Base-by-base conservation (phyloP, 2,113 vertebrate species). In the Tetraodon nigroviridis region DNA sequence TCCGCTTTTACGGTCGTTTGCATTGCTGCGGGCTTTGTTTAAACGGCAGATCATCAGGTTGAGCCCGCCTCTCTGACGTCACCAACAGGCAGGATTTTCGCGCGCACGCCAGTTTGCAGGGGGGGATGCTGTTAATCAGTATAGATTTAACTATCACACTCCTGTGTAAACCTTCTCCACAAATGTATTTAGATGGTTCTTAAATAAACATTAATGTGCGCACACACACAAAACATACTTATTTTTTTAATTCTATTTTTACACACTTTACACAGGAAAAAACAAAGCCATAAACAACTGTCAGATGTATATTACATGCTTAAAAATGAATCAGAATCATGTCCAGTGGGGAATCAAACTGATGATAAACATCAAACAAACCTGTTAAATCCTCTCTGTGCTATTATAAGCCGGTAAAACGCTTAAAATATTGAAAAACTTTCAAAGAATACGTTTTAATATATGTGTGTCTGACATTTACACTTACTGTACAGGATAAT, bases 11-110 rank as follows among this genome's bases (percentile, higher is more conserved):
- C 1, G 41, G 1, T 10, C 14, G 13, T 17, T 12, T 45, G 5
- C 20, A 6, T 17, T 12, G 19, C 13, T 45, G 7, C 20, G 12
- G 4, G 21, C 18, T 61, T 11, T 18, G 41, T 70, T 82, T 22
- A 73, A 19, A 58, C 37, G 58, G 37, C 49, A 57, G 52, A 42
- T 22, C 51, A 41, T 49, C 19, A 55, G 59, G 16, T 63, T 67
- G 22, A 66, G 7, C 65, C 68, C 61, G 53, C 69, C 71, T 45
- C 29, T n/a, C 7, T 49, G 44, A 79, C 82, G 73, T 83, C 75
- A 83, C 12, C 3, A 37, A 37, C 32, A 46, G 15, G 22, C 50
- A 73, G 14, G 59, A 69, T 82, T 87, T 87, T 86, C 80, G 84
- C 84, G 86, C 80, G 76, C 82, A 71, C 78, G 70, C 53, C 13